Evolutionary conservation across 2,888 invertebrate genomes (phyloP).

Genomic region (Thelaira solivaga): DNA sequence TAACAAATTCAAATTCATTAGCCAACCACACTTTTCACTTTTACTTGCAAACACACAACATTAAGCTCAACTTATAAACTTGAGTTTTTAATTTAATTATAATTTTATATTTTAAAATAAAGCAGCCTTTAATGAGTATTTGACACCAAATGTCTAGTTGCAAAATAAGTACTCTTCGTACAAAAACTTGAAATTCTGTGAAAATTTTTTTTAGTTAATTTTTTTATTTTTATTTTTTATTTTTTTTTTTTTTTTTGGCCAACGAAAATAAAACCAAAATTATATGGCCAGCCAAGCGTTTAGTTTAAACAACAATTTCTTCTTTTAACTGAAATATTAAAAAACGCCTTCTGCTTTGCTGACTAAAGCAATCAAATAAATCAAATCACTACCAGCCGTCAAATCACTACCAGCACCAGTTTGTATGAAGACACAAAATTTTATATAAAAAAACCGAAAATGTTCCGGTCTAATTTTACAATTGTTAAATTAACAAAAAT

Average conservation of each 20-base stretch:
- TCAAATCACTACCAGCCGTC: constrained; percentile 9
- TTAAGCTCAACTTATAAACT: background rate
- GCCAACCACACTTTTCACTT: constrained; percentile 8
- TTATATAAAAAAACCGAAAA: constrained; percentile 59
- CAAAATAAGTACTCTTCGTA: background rate
- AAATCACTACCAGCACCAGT: constrained; percentile 3
- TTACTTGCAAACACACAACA: background rate
- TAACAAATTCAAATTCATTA: constrained; percentile 31
- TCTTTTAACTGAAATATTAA: constrained; percentile 1
- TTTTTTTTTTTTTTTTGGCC: background rate
- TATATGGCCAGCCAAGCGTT: constrained; percentile 55
- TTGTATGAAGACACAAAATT: background rate
- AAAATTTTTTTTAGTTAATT: constrained; percentile 4
- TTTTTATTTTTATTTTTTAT: constrained; percentile 1
- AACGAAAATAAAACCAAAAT: constrained; percentile 1
- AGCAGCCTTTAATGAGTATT: background rate
- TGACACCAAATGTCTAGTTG: constrained; percentile 46
- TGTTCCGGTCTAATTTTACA: constrained; percentile 75
- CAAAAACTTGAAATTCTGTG: background rate
- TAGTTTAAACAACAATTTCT: constrained; percentile 45
- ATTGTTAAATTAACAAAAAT: constrained; percentile 73
- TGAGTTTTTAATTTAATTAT: constrained; percentile 15
- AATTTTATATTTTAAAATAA: background rate
- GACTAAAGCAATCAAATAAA: too few species aligned
- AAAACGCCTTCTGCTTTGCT: constrained; percentile 8